Conservation (phyloP, 2,797 vertebrate species). For the Poecile montanus region DNA sequence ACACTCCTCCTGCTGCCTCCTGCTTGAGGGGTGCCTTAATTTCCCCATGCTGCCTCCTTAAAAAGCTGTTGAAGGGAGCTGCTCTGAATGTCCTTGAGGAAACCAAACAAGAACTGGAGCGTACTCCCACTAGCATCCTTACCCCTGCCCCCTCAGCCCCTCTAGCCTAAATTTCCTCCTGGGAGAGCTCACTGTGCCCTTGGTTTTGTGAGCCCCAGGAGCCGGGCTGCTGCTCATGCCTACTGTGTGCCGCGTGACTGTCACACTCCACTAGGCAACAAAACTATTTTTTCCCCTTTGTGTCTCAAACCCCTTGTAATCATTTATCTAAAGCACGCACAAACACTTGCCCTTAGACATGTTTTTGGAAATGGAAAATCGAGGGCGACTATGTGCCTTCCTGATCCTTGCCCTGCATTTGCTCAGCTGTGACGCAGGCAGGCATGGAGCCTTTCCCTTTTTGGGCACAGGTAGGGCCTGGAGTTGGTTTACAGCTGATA, state of each 20-base stretch:
- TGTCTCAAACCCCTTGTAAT: constrained; percentile 37
- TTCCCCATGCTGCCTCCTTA: background rate
- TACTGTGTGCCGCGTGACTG: background rate
- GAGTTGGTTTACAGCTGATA: background rate
- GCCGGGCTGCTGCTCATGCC: background rate
- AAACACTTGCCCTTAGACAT: background rate
- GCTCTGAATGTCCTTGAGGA: background rate
- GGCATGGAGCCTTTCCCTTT: background rate
- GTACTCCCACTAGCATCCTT: background rate
- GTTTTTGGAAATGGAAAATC: background rate
- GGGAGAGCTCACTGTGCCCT: background rate
- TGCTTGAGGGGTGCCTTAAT: rapidly evolving
- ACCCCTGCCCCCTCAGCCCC: background rate
- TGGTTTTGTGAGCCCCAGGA: background rate
- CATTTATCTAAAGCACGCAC: background rate
- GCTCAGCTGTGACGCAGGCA: background rate
- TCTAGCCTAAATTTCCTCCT: background rate
- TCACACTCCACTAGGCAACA: background rate
- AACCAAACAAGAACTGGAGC: background rate
- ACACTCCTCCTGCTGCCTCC: background rate
- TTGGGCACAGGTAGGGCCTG: background rate
- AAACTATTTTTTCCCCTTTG: constrained; percentile 26
- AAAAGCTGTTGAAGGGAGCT: background rate
- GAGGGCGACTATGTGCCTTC: rapidly evolving
- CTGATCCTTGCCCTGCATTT: constrained; percentile 12